phyloP scores from a whole-genome alignment of 2,888 invertebrate genomes.

The Aricia artaxerxes region DNA sequence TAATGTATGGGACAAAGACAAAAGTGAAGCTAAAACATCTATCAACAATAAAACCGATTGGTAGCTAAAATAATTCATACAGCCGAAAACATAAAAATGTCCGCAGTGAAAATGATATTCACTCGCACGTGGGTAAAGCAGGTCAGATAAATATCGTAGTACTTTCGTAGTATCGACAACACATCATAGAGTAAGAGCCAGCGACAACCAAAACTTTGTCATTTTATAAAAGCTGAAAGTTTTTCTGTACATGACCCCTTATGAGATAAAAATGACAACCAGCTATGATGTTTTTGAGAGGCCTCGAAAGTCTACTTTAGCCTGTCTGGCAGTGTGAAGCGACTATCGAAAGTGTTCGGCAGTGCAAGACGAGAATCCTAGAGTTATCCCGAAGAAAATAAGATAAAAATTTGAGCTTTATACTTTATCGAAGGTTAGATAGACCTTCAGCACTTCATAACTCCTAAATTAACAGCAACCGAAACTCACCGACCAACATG shows the following conservation, averaged over 20 bases:
- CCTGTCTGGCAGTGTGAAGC: too few relatives aligned
- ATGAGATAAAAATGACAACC: too few relatives aligned
- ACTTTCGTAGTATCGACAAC: slow-evolving; percentile 1
- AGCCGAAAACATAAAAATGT: not conserved
- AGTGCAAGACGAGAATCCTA: too few relatives aligned
- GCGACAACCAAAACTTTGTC: not conserved
- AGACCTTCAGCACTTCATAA: too few relatives aligned
- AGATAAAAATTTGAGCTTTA: not conserved
- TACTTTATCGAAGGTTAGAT: too few relatives aligned
- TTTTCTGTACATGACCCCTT: not conserved
- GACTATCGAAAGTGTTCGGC: too few relatives aligned
- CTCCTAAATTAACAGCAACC: too few relatives aligned
- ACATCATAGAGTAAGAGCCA: not conserved
- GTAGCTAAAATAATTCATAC: not conserved
- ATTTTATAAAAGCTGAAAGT: not conserved
- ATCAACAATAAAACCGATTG: not conserved
- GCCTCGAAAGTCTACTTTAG: too few relatives aligned
- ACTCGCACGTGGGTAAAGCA: not conserved
- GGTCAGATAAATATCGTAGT: slow-evolving; percentile 6
- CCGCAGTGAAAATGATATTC: slow-evolving; percentile 1
- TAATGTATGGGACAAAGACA: too few relatives aligned
- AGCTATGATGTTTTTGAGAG: too few relatives aligned
- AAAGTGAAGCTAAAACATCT: too few relatives aligned
- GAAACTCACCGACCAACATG: not conserved
- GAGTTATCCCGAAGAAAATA: too few relatives aligned